phyloP scores from a whole-genome alignment of 2,888 invertebrate species.

The Tinea semifulvella region DNA sequence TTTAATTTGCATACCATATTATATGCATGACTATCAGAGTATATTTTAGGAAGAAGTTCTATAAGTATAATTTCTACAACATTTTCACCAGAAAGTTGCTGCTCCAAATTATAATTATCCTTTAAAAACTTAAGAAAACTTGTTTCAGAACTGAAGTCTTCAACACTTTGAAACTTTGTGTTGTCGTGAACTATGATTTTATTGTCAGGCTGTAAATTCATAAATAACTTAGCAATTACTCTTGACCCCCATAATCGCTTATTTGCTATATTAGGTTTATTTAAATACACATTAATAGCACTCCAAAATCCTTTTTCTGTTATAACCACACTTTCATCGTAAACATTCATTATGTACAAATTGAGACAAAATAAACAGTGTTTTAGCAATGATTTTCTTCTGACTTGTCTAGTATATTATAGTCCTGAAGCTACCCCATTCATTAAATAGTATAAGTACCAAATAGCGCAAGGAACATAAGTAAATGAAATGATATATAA shows the following conservation, averaged over 20 bases:
- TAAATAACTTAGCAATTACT: neutral
- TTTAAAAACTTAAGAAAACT: neutral
- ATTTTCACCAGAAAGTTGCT: neutral
- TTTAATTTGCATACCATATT: constrained; percentile 50
- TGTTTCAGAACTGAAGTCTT: neutral
- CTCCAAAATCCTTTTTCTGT: constrained; percentile 66
- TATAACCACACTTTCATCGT: constrained; percentile 13
- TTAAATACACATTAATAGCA: constrained; percentile 68
- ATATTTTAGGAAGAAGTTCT: constrained; percentile 48
- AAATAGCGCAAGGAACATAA: too few relatives aligned
- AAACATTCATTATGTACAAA: neutral
- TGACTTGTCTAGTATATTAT: too few relatives aligned
- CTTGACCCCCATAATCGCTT: constrained; percentile 71
- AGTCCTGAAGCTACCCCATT: too few relatives aligned
- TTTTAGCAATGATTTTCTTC: too few relatives aligned
- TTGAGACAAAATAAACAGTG: too few relatives aligned
- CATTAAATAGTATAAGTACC: too few relatives aligned
- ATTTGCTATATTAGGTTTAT: constrained; percentile 77
- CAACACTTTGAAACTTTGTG: constrained; percentile 15
- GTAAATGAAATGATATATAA: too few relatives aligned
- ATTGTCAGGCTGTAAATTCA: neutral
- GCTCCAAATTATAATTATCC: neutral
- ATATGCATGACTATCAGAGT: constrained; percentile 34
- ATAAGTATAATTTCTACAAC: constrained; percentile 22
- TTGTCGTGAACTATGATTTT: neutral